Conservation (phyloP, 2,113 vertebrate species). For the Nesospiza acunhae region DNA sequence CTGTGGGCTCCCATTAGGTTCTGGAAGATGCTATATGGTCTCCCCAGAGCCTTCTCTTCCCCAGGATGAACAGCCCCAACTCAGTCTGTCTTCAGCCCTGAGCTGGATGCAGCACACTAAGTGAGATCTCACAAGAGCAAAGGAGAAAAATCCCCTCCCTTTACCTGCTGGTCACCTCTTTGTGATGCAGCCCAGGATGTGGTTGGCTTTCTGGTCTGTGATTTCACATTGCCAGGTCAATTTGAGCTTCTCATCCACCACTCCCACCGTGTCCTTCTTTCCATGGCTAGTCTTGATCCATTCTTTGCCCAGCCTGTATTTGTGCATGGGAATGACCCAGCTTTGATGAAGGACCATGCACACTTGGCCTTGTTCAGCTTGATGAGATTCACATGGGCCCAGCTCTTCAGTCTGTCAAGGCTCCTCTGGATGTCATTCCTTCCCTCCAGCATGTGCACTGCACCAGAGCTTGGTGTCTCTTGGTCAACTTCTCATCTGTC, state of each 20-base stretch:
- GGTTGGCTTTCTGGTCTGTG: not conserved
- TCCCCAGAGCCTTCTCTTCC: not conserved
- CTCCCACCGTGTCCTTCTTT: not conserved
- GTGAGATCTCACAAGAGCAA: not conserved
- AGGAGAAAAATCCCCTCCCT: not conserved
- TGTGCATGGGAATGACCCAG: not conserved
- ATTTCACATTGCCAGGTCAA: not conserved
- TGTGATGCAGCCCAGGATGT: not conserved
- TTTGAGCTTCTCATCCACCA: not conserved
- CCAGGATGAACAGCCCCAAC: not conserved
- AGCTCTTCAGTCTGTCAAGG: not conserved
- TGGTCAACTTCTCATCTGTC: not conserved
- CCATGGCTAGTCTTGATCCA: not conserved
- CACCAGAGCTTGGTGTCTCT: not conserved
- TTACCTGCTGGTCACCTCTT: not conserved
- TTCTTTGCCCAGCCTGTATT: not conserved
- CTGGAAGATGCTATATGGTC: not conserved
- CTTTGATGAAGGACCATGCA: not conserved
- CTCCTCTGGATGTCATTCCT: not conserved
- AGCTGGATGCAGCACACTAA: not conserved
- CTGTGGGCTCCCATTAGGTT: not conserved
- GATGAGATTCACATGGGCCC: too few relatives aligned
- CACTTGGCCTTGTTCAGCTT: not conserved
- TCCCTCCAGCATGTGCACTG: not conserved
- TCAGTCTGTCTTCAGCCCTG: not conserved